These are phyloP conservation scores for Pyrrhosoma nymphula DNA, from an alignment of 2,888 invertebrate species.

Conservation along the genomic window DNA sequence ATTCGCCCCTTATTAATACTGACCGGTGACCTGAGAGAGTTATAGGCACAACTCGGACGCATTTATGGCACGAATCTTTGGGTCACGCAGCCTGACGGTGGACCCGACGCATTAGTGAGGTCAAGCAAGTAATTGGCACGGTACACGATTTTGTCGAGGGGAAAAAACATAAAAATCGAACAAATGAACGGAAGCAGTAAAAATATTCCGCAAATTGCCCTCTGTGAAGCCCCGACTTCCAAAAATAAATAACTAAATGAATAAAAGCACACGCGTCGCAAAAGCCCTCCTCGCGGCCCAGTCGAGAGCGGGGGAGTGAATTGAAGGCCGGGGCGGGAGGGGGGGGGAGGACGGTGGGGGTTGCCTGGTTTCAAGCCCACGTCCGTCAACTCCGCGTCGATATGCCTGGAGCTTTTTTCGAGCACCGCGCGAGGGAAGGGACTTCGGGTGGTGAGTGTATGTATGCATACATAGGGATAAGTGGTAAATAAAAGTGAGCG, in stretches of 20 bases:
- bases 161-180: not conserved
- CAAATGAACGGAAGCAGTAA: not conserved
- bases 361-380: not conserved
- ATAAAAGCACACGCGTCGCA: not conserved
- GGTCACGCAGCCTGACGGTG: not conserved
- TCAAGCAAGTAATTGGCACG: not conserved
- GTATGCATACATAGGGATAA: too few relatives aligned
- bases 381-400: not conserved
- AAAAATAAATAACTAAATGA: not conserved
- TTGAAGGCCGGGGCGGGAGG: too few relatives aligned
- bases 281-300: not conserved
- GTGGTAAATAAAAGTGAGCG: too few relatives aligned
- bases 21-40: not conserved
- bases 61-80: not conserved
- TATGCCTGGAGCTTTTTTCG: not conserved
- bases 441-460: too few relatives aligned
- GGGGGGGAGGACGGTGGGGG: too few relatives aligned
- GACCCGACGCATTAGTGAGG: not conserved
- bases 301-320: not conserved
- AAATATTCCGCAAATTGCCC: not conserved
- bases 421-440: too few relatives aligned
- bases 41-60: not conserved
- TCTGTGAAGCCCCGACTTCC: not conserved
- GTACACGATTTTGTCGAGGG: not conserved
- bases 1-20: not conserved